A percentile compares a stretch with the other conserved stretches of the same genome.
These are phyloP conservation scores for Stichodactyla mertensii DNA, from an alignment of 64 coral and sea anemone species.

Conservation along the genomic window DNA sequence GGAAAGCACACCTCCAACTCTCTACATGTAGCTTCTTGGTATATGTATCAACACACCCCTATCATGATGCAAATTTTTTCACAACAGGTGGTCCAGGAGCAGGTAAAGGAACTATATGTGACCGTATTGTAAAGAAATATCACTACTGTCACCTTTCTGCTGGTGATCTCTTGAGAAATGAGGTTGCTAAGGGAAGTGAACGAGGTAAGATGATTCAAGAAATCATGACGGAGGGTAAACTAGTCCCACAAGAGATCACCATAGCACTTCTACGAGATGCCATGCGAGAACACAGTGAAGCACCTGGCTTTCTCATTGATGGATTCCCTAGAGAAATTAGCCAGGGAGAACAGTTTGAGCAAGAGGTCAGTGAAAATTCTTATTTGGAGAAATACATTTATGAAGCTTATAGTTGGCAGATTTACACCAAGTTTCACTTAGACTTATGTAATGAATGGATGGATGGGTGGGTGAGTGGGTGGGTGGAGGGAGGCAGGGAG, in stretches of 20 bases:
- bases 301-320: constrained; percentile 91
- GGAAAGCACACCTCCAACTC: too few species aligned
- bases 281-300: constrained; percentile 64
- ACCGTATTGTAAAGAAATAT: constrained; percentile 77
- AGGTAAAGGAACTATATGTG: constrained; percentile 92
- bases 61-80: not conserved
- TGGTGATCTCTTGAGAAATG: constrained; percentile 83
- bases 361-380: constrained; percentile 43
- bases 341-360: constrained; percentile 81
- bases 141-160: constrained; percentile 88
- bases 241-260: constrained; percentile 90
- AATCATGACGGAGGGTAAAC: constrained; percentile 79
- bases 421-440: too few species aligned
- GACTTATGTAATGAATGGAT: not conserved
- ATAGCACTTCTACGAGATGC: constrained; percentile 77
- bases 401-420: too few species aligned
- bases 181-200: constrained; percentile 79
- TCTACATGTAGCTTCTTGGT: too few species aligned
- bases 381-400: too few species aligned
- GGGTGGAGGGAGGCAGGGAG: too few species aligned
- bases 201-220: constrained; percentile 77
- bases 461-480: not conserved
- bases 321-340: constrained; percentile 85
- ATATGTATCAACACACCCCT: too few species aligned
- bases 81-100: constrained; percentile 82